These are phyloP conservation scores for Eublepharis macularius DNA, from an alignment of 2,113 vertebrate species.

Conservation along the genomic window DNA sequence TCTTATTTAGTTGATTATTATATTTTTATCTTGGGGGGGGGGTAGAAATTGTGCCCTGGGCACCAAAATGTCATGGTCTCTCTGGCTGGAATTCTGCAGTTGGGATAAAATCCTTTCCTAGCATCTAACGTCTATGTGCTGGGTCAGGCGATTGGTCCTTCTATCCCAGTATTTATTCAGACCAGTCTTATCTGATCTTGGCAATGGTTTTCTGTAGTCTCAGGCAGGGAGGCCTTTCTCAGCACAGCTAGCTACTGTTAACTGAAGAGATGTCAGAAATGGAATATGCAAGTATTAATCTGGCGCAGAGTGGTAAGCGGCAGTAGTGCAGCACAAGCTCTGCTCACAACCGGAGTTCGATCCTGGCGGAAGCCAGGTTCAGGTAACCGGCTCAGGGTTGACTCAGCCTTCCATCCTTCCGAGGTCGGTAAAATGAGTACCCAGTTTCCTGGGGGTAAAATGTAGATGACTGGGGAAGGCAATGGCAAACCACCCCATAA, in stretches of 20 bases:
- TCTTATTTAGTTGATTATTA: not conserved
- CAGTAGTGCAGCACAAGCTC: too few relatives aligned
- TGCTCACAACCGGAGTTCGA: too few relatives aligned
- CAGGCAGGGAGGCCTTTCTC: not conserved
- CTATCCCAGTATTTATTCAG: not conserved
- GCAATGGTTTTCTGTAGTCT: not conserved
- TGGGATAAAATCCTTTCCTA: not conserved
- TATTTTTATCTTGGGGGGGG: not conserved
- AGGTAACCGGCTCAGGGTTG: too few relatives aligned
- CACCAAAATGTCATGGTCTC: not conserved
- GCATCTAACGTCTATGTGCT: not conserved
- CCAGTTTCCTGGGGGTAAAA: too few relatives aligned
- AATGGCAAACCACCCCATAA: too few relatives aligned
- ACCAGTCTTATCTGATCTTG: not conserved
- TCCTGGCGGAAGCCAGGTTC: too few relatives aligned
- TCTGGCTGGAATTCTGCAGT: not conserved
- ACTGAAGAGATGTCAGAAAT: not conserved
- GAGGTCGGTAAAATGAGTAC: too few relatives aligned
- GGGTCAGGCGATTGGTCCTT: not conserved
- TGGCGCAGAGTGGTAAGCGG: too few relatives aligned
- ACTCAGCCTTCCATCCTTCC: too few relatives aligned
- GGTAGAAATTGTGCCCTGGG: not conserved
- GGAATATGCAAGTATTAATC: too few relatives aligned
- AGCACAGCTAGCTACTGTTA: too few relatives aligned
- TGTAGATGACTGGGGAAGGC: too few relatives aligned